Conservation (phyloP, 2,888 invertebrate genomes). For the Ptychoptera albimana region DNA sequence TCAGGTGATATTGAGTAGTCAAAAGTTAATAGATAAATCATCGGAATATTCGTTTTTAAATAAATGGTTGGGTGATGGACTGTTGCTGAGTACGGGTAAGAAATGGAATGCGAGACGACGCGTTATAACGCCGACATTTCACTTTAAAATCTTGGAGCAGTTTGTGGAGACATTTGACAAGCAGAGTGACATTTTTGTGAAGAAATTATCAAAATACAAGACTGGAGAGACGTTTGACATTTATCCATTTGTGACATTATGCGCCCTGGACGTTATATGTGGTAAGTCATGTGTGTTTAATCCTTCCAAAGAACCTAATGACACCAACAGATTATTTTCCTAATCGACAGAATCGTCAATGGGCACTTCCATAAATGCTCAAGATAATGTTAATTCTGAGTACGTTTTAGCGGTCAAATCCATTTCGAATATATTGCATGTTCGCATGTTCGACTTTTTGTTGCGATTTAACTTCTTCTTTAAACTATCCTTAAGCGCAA, state of each 20-base stretch:
- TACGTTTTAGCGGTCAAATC: constrained; percentile 60
- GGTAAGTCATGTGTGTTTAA: constrained; percentile 27
- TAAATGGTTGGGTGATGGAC: constrained; percentile 38
- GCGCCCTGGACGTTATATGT: constrained; percentile 44
- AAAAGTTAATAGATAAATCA: constrained; percentile 35
- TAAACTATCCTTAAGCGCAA: constrained; percentile 39
- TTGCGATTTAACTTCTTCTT: constrained; percentile 25
- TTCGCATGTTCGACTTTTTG: constrained; percentile 27
- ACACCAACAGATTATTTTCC: background rate
- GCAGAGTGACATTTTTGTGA: constrained; percentile 37
- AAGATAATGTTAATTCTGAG: constrained; percentile 45
- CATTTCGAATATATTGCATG: constrained; percentile 25
- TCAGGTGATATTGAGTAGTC: background rate
- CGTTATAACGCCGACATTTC: constrained; percentile 62
- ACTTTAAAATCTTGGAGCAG: constrained; percentile 59
- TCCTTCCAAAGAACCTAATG: background rate
- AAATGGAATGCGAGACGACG: constrained; percentile 51
- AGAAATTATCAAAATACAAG: constrained; percentile 11
- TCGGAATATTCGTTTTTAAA: constrained; percentile 31
- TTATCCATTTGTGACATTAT: constrained; percentile 42
- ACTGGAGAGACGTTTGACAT: constrained; percentile 36
- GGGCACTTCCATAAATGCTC: constrained; percentile 61
- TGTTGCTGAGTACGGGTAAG: constrained; percentile 32
- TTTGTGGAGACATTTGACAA: constrained; percentile 55
- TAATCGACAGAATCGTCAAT: constrained; percentile 64